Percentiles rank a stretch among this genome's conserved stretches.
Evolutionary conservation across 1,140 invertebrate genomes (phyloP).

Genomic region (Bombus waltoni): DNA sequence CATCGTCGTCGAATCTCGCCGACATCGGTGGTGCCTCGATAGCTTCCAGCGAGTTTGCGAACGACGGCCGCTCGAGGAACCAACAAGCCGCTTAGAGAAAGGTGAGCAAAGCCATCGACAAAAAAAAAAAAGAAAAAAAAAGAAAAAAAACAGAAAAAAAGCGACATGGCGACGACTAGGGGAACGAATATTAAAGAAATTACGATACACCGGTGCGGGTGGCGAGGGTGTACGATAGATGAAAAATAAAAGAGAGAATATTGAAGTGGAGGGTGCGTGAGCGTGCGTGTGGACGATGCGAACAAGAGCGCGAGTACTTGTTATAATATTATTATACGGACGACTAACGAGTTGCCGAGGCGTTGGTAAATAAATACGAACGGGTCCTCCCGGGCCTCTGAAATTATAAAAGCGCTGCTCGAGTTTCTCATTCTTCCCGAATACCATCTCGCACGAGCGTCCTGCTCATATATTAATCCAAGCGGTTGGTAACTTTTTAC

Average conservation of each 20-base stretch:
- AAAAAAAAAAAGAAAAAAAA: background rate
- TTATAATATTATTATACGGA: constrained; percentile 76
- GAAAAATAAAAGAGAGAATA: constrained; percentile 11
- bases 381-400: constrained; percentile 30
- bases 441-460: background rate
- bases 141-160: background rate
- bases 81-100: background rate
- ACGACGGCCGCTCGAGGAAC: background rate
- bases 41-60: background rate
- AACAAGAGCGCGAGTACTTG: constrained; percentile 69
- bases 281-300: constrained; percentile 52
- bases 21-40: background rate
- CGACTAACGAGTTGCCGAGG: constrained; percentile 68
- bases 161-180: constrained; percentile 3
- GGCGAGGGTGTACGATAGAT: constrained; percentile 33
- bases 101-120: background rate
- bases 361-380: constrained; percentile 73
- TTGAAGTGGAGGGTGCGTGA: constrained; percentile 44
- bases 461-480: background rate
- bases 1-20: background rate
- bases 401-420: constrained; percentile 37
- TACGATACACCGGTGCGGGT: constrained; percentile 10
- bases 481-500: background rate
- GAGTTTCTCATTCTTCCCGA: background rate
- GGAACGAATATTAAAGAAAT: constrained; percentile 37